Evolutionary conservation across 2,797 vertebrate species (phyloP).

Genomic region (Hydrolagus colliei): DNA sequence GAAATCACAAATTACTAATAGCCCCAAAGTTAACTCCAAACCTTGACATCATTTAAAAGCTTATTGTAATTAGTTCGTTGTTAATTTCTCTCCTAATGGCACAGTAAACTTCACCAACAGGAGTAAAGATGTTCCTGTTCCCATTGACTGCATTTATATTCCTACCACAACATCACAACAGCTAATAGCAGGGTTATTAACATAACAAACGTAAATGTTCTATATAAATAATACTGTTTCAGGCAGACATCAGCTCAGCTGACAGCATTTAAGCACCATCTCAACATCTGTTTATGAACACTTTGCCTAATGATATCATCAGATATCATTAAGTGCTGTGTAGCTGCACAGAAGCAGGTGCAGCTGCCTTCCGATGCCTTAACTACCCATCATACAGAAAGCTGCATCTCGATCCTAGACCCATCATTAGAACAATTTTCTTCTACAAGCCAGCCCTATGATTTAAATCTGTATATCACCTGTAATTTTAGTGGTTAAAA

Average conservation of each 20-base stretch:
- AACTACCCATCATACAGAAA: slow-evolving; percentile 73
- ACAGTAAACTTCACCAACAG: slow-evolving; percentile 41
- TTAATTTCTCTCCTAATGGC: slow-evolving; percentile 35
- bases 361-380: slow-evolving; percentile 98
- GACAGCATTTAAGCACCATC: slow-evolving; percentile 98
- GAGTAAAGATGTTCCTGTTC: slow-evolving; percentile 78
- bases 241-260: slow-evolving; percentile 90
- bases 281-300: slow-evolving; percentile 99
- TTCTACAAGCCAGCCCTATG: slow-evolving; percentile 95
- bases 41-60: slow-evolving; percentile 28
- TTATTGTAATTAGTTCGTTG: slow-evolving; percentile 37
- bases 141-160: slow-evolving; percentile 88
- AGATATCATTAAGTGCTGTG: slow-evolving; percentile 99
- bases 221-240: slow-evolving; percentile 99
- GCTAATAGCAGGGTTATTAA: slow-evolving; percentile 99
- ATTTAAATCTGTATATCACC: slow-evolving; percentile 99
- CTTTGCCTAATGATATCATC: slow-evolving; percentile 99
- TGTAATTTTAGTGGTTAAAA: slow-evolving; percentile 99
- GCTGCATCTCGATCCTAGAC: slow-evolving; percentile 80
- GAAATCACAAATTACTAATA: slow-evolving; percentile 23
- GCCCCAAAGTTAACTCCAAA: slow-evolving; percentile 32
- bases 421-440: slow-evolving; percentile 99
- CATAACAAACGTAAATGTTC: slow-evolving; percentile 99
- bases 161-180: slow-evolving; percentile 86
- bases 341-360: slow-evolving; percentile 92